A percentile compares a stretch with the other conserved stretches of the same genome.
Conservation (phyloP, 2,888 invertebrate genomes). For the Heteropelma amictum region DNA sequence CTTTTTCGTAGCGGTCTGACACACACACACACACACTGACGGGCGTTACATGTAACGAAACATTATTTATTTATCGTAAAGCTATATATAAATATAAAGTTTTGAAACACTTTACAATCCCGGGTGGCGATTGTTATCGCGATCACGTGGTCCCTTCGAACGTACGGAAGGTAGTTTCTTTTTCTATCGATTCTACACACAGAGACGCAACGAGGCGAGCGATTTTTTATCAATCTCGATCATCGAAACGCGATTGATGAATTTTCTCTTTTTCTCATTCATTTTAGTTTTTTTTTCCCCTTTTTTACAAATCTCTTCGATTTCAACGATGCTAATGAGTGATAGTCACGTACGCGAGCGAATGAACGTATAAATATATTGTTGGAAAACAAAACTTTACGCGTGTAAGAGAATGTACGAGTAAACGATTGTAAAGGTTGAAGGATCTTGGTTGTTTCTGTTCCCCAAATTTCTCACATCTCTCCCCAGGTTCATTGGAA, state of each 20-base stretch:
- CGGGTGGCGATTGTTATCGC: slow-evolving; percentile 16
- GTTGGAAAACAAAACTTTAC: slow-evolving; percentile 30
- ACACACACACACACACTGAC: neutral
- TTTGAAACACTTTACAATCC: slow-evolving; percentile 49
- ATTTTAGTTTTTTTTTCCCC: slow-evolving; percentile 17
- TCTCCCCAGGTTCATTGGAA: neutral
- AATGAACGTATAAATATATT: slow-evolving; percentile 46
- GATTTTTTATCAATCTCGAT: slow-evolving; percentile 30
- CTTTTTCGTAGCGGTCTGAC: too few relatives aligned
- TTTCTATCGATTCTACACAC: slow-evolving; percentile 19
- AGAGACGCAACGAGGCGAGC: neutral
- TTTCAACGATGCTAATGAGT: slow-evolving; percentile 51
- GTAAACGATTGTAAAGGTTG: slow-evolving; percentile 55
- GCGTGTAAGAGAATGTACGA: slow-evolving; percentile 51
- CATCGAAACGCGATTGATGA: slow-evolving; percentile 31
- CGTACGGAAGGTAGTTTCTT: slow-evolving; percentile 35
- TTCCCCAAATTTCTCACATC: slow-evolving; percentile 11
- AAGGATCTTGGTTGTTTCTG: neutral
- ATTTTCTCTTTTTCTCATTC: slow-evolving; percentile 30
- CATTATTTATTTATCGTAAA: slow-evolving; percentile 55
- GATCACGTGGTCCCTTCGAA: slow-evolving; percentile 9
- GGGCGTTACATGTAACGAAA: slow-evolving; percentile 29
- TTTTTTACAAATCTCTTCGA: slow-evolving; percentile 35
- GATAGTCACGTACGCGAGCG: slow-evolving; percentile 52
- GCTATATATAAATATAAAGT: slow-evolving; percentile 42